Percentiles rank a stretch among this genome's conserved stretches.
These are phyloP conservation scores for Tenualosa ilisha DNA, from an alignment of 2,797 vertebrate genomes.

Conservation along the genomic window DNA sequence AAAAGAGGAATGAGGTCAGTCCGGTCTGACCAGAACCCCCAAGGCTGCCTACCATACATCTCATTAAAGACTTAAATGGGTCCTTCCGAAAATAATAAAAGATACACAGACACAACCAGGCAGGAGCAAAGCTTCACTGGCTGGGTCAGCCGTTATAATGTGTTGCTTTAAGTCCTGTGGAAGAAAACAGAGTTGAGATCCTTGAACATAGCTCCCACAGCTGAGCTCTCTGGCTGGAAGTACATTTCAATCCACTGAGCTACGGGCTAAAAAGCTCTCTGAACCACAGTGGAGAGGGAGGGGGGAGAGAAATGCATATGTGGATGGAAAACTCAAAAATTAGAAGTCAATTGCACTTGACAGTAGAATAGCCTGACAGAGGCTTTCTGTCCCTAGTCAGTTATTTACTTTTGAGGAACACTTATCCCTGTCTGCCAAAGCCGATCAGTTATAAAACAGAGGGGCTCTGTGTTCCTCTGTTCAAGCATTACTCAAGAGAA, in stretches of 20 bases:
- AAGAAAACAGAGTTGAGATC: background rate
- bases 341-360: slow-evolving; percentile 11
- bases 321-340: background rate
- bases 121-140: background rate
- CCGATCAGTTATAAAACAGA: background rate
- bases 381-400: background rate
- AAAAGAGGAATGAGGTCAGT: slow-evolving; percentile 16
- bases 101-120: background rate
- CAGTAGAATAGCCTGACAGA: slow-evolving; percentile 5
- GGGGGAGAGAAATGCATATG: background rate
- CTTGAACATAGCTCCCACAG: background rate
- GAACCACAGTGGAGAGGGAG: background rate
- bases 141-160: background rate
- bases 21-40: slow-evolving; percentile 11
- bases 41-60: background rate
- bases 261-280: background rate
- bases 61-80: slow-evolving; percentile 13
- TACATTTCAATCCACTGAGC: background rate
- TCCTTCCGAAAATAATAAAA: background rate
- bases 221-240: slow-evolving; percentile 14
- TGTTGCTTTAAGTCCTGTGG: background rate
- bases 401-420: slow-evolving; percentile 3
- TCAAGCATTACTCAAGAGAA: background rate
- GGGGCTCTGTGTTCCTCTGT: background rate
- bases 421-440: background rate